These are phyloP conservation scores for Drosophila histrio DNA, from an alignment of 2,888 invertebrate genomes.

Conservation along the genomic window DNA sequence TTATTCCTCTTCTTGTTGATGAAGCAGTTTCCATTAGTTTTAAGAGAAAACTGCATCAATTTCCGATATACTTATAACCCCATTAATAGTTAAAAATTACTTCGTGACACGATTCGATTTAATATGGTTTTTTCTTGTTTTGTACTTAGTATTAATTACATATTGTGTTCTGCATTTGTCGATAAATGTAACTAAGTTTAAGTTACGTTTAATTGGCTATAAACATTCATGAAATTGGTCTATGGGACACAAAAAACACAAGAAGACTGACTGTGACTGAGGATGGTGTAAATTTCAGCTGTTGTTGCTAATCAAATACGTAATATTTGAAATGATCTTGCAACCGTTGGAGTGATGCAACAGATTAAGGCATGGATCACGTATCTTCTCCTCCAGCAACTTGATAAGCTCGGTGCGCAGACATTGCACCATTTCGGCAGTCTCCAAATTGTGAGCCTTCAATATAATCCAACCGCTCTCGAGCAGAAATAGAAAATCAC, in stretches of 20 bases:
- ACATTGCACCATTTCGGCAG: conserved; percentile 93
- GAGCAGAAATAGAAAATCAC: conserved; percentile 89
- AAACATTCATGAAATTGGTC: conserved; percentile 8
- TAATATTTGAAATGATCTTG: conserved; percentile 90
- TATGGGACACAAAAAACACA: neutral
- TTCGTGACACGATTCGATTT: neutral
- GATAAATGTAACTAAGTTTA: conserved; percentile 1
- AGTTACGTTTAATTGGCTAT: conserved; percentile 12
- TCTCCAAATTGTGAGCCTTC: conserved; percentile 90
- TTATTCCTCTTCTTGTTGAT: too few species aligned
- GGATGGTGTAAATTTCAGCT: conserved; percentile 39
- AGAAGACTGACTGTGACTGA: conserved; percentile 6
- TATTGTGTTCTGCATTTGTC: neutral
- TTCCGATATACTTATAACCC: too few species aligned
- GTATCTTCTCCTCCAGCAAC: conserved; percentile 92
- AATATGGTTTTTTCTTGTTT: neutral
- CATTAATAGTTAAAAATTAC: neutral
- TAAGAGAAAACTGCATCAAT: too few species aligned
- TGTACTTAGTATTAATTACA: conserved; percentile 4
- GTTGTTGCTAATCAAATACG: conserved; percentile 87
- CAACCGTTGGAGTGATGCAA: conserved; percentile 90
- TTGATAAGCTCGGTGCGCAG: conserved; percentile 90
- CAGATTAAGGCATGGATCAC: conserved; percentile 91
- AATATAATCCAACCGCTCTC: conserved; percentile 94
- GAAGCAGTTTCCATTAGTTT: too few species aligned